Evolutionary conservation across 2,797 vertebrate genomes (phyloP).

Genomic region (Vultur gryphus): DNA sequence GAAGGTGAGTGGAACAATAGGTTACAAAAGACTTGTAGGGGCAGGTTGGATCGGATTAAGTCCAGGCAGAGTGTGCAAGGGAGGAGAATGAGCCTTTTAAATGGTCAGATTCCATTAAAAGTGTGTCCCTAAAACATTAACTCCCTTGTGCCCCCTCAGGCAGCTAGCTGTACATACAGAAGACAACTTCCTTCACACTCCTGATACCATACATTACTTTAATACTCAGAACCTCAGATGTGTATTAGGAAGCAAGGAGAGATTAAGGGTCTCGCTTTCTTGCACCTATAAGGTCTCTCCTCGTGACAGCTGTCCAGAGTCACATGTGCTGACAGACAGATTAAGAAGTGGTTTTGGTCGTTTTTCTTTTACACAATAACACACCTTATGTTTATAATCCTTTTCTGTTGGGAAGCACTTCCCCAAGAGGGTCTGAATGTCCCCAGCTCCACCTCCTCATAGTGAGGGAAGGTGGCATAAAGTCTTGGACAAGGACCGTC

Average conservation of each 20-base stretch:
- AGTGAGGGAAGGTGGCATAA: not conserved
- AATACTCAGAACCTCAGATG: not conserved
- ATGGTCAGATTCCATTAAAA: not conserved
- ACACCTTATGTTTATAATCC: not conserved
- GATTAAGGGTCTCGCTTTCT: not conserved
- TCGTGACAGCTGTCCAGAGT: not conserved
- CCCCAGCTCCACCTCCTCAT: too few relatives aligned
- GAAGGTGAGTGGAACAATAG: not conserved
- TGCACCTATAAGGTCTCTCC: not conserved
- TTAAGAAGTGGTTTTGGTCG: not conserved
- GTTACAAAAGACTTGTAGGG: not conserved
- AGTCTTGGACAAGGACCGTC: not conserved
- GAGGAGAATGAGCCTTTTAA: not conserved
- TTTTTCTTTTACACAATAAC: not conserved
- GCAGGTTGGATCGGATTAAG: not conserved
- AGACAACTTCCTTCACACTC: not conserved
- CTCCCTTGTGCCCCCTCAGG: not conserved
- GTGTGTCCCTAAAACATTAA: not conserved
- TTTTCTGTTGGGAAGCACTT: not conserved
- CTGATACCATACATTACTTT: not conserved
- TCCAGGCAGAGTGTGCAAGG: not conserved
- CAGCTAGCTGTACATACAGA: not conserved
- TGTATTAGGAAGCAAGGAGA: not conserved
- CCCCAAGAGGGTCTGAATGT: not conserved
- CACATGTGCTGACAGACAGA: not conserved